Conservation (phyloP, 1,140 invertebrate species). For the Dreissena rostriformis region DNA sequence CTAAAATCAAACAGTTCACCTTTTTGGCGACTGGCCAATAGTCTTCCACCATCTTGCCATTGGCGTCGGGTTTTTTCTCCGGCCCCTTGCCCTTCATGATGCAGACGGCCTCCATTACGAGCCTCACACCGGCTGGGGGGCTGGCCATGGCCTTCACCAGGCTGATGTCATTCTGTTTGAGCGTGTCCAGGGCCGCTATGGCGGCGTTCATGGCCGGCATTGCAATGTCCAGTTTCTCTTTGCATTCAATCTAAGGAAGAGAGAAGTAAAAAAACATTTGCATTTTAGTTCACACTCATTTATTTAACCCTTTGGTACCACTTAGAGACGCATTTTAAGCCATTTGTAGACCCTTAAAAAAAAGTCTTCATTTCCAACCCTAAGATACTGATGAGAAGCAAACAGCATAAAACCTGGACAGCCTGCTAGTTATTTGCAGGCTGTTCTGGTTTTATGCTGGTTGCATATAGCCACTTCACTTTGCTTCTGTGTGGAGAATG, state of each 20-base stretch:
- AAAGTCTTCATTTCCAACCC: no score
- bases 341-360: no score
- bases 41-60: conserved; percentile 78
- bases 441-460: no score
- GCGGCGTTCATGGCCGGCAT: conserved; percentile 81
- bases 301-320: no score
- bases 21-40: conserved; percentile 80
- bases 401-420: no score
- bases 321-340: no score
- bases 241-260: conserved; percentile 79
- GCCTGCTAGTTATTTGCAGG: no score
- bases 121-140: conserved; percentile 79
- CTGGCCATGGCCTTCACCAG: conserved; percentile 80
- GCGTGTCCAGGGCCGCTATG: conserved; percentile 78
- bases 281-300: no score
- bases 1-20: conserved; percentile 51
- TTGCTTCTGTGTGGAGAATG: no score
- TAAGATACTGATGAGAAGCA: no score
- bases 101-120: conserved; percentile 81
- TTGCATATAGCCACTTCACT: no score
- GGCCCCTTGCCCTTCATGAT: conserved; percentile 81
- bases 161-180: conserved; percentile 81
- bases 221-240: conserved; percentile 78
- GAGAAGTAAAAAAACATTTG: no score
- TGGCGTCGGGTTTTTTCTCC: conserved; percentile 76